Percentiles rank a stretch among this genome's conserved stretches.
Conservation (phyloP, 1,140 invertebrate genomes). For the Conopomorpha cramerella region DNA sequence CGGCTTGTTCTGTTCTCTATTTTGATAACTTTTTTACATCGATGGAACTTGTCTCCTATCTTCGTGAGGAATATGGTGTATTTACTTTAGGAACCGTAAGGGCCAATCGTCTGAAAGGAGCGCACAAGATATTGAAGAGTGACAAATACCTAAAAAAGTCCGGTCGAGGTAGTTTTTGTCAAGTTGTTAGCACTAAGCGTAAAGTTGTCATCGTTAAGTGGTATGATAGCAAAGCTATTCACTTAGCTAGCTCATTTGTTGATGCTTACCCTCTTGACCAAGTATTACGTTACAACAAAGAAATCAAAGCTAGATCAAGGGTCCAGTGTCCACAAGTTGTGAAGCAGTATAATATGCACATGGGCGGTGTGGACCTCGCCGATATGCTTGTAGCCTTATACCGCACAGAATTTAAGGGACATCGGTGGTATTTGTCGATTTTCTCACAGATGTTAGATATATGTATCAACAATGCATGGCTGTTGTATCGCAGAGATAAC, state of each 20-base stretch:
- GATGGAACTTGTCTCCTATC: constrained; percentile 10
- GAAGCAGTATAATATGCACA: too few species aligned
- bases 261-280: not conserved
- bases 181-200: too few species aligned
- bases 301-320: not conserved
- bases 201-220: not conserved
- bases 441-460: too few species aligned
- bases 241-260: not conserved
- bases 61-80: constrained; percentile 10
- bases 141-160: not conserved
- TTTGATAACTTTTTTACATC: constrained; percentile 16
- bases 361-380: too few species aligned
- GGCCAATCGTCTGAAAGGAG: constrained; percentile 6
- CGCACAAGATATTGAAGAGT: not conserved
- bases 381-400: too few species aligned
- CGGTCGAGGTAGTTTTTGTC: too few species aligned
- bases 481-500: too few species aligned
- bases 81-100: constrained; percentile 10
- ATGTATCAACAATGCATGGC: too few species aligned
- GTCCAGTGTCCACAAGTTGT: not conserved
- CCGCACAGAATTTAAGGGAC: too few species aligned
- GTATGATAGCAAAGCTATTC: not conserved
- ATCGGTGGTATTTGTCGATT: too few species aligned
- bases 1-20: constrained; percentile 8
- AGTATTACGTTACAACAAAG: not conserved